phyloP scores from a whole-genome alignment of 2,888 invertebrate genomes.

The Muschampia plurimacula region DNA sequence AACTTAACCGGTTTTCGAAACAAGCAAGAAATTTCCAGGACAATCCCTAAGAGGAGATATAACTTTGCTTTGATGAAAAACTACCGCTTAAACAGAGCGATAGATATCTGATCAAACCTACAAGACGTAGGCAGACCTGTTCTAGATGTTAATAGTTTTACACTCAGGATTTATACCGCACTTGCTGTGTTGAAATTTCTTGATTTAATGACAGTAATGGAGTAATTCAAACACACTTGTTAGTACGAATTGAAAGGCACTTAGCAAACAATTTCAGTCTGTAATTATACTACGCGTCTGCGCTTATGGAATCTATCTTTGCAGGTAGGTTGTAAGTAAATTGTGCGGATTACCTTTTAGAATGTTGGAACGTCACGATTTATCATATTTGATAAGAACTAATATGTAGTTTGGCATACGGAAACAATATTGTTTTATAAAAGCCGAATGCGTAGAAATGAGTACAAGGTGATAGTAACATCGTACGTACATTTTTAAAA shows the following conservation, averaged over 20 bases:
- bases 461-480: too few relatives aligned
- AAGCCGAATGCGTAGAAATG: too few relatives aligned
- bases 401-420: too few relatives aligned
- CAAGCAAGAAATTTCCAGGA: slow-evolving; percentile 14
- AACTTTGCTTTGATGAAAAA: slow-evolving; percentile 22
- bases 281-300: slow-evolving; percentile 8
- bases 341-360: not conserved
- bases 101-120: slow-evolving; percentile 30
- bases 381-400: not conserved
- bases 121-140: slow-evolving; percentile 35
- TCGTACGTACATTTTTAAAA: too few relatives aligned
- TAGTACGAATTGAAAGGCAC: slow-evolving; percentile 9
- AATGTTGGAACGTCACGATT: not conserved
- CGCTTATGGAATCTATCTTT: not conserved
- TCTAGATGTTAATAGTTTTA: slow-evolving; percentile 34
- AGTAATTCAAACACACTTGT: slow-evolving; percentile 29
- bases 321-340: not conserved
- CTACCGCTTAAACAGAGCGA: slow-evolving; percentile 20
- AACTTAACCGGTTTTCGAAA: slow-evolving; percentile 13
- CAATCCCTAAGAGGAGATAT: not conserved
- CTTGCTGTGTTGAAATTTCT: slow-evolving; percentile 37
- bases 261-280: slow-evolving; percentile 14
- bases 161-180: slow-evolving; percentile 34
- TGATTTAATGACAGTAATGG: slow-evolving; percentile 34
- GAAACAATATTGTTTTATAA: too few relatives aligned